Evolutionary conservation across 2,888 invertebrate genomes (phyloP).

Genomic region (Dione juno): DNA sequence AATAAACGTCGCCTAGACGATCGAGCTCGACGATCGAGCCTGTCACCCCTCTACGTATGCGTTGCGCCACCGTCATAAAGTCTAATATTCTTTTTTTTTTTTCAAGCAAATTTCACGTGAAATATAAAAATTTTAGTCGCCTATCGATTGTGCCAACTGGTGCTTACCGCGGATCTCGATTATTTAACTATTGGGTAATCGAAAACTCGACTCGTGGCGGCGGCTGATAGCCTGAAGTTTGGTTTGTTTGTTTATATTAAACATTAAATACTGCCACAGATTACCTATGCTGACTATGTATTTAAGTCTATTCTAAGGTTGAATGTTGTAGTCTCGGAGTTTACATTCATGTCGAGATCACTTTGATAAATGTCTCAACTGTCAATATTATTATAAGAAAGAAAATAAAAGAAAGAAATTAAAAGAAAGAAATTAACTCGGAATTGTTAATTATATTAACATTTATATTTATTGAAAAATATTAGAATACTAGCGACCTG

Average conservation of each 20-base stretch:
- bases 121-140: slow-evolving; percentile 67
- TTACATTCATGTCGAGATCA: slow-evolving; percentile 1
- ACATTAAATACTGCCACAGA: neutral
- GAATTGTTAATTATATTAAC: no score
- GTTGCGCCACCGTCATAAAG: slow-evolving; percentile 62
- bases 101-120: slow-evolving; percentile 42
- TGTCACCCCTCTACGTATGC: slow-evolving; percentile 55
- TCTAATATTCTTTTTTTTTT: slow-evolving; percentile 52
- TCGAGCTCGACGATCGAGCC: slow-evolving; percentile 60
- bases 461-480: no score
- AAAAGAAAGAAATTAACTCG: no score
- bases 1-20: slow-evolving; percentile 77
- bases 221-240: slow-evolving; percentile 31
- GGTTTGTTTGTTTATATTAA: slow-evolving; percentile 31
- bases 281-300: neutral
- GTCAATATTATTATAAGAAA: no score
- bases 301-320: neutral
- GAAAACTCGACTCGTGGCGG: slow-evolving; percentile 58
- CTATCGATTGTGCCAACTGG: slow-evolving; percentile 82
- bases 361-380: no score
- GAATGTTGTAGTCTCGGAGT: neutral
- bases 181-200: slow-evolving; percentile 68
- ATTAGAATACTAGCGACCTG: no score
- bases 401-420: no score
- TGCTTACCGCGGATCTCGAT: slow-evolving; percentile 79